Evolutionary conservation across 2,113 vertebrate species (phyloP).

Genomic region (Oxygymnocypris stewartii): DNA sequence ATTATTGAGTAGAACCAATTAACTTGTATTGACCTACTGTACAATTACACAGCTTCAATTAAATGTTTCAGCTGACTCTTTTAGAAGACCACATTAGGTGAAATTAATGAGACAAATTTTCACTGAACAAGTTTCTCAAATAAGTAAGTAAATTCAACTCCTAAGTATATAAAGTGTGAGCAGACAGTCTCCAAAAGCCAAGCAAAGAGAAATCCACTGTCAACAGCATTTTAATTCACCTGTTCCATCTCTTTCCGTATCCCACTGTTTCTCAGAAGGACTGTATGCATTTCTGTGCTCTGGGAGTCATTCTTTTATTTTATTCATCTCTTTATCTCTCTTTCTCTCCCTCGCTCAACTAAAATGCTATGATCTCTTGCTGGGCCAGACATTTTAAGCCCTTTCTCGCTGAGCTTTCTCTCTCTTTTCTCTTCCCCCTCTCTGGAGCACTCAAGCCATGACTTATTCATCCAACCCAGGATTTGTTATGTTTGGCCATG

Average conservation of each 20-base stretch:
- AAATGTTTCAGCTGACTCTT: neutral
- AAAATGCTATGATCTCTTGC: conserved; percentile 40
- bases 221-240: neutral
- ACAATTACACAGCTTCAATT: neutral
- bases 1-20: neutral
- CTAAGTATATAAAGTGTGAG: neutral
- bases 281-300: neutral
- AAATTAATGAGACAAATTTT: neutral
- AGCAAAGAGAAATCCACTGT: neutral
- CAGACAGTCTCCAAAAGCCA: neutral
- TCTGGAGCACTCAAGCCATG: conserved; percentile 48
- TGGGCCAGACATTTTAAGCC: conserved; percentile 34
- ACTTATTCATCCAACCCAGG: conserved; percentile 56
- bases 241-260: neutral
- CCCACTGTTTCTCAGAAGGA: conserved; percentile 15
- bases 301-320: neutral
- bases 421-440: conserved; percentile 45
- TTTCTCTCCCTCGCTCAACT: neutral
- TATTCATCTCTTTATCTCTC: neutral
- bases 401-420: neutral
- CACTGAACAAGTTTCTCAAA: neutral
- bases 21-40: neutral
- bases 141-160: neutral
- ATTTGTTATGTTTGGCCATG: conserved; percentile 53
- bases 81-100: neutral